Evolutionary conservation across 2,888 invertebrate genomes (phyloP), one percentile per base, ranked within the genome.

Genomic region (Agriopis marginaria): DNA sequence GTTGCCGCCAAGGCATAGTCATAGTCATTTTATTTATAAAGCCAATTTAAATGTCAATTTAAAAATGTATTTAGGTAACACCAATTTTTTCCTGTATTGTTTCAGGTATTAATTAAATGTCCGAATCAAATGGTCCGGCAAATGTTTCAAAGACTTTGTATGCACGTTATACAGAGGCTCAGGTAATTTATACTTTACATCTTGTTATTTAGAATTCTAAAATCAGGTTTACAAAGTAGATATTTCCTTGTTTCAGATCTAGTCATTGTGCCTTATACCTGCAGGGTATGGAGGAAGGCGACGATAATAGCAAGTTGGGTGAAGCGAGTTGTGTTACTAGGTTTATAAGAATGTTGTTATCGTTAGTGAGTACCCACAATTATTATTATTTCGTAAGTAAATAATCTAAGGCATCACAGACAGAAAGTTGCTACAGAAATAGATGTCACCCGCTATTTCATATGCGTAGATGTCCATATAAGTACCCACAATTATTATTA

Each of bases 71-170:
- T 23, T 23, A 32, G 32, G 32, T 32, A 32, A 32, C 32, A 32
- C 32, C 1, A 12, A 6, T 11, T 11, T 1, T 53, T 42, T 51
- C 4, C 44, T 9, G 47, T 61, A 71, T 53, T 63, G 71, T 75
- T 80, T 71, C 96, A 97, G 94, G 98, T 98, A 81, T 95, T 99
- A 85, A 97, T 99, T 86, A 98, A 98, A 90, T 99, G 99, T 90
- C 98, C 99, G 45, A 99, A 98, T 95, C 98, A 99, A 91, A 98
- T 98, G 97, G 98, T 99, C 70, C 95, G 98, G 77, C 98, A 98
- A 94, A 98, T 99, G 98, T 99, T 99, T 94, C 98, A 98, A 91
- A 96, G 99, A 82, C 95, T 99, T 80, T 97, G 98, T 85, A 98
- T 99, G 89, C 99, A 99, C 89, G 99, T 99, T 74, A 98, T 99